phyloP scores from a whole-genome alignment of 1,140 invertebrate genomes.

The Liolophura sinensis region DNA sequence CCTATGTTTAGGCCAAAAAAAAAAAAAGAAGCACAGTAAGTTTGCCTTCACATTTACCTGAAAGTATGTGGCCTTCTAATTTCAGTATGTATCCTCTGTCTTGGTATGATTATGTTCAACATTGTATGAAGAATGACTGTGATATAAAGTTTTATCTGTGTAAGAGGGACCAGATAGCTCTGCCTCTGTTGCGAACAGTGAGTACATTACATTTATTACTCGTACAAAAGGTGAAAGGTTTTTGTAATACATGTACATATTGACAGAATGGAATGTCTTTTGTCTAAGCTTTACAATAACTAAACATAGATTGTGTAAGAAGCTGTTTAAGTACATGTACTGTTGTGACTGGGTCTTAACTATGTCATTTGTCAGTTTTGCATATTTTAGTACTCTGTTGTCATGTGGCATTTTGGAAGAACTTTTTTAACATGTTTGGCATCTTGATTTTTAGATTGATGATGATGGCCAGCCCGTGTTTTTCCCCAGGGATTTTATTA shows the following conservation, averaged over 20 bases:
- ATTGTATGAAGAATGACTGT: slow-evolving; percentile 90
- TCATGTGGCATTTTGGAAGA: not conserved
- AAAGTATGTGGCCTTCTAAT: not conserved
- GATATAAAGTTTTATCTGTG: slow-evolving; percentile 79
- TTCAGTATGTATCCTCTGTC: slow-evolving; percentile 69
- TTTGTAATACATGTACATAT: slow-evolving; percentile 5
- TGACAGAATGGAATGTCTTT: not conserved
- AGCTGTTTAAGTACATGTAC: too few relatives aligned
- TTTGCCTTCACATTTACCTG: too few relatives aligned
- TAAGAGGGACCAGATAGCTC: slow-evolving; percentile 69
- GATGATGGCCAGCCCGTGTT: slow-evolving; percentile 56
- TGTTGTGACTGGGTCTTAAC: too few relatives aligned
- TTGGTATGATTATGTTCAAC: slow-evolving; percentile 91
- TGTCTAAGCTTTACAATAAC: too few relatives aligned
- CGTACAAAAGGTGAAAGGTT: slow-evolving; percentile 8
- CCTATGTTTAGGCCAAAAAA: too few relatives aligned
- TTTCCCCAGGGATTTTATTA: slow-evolving; percentile 46
- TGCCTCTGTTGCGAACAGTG: slow-evolving; percentile 73
- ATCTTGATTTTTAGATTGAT: slow-evolving; percentile 59
- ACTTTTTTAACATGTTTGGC: too few relatives aligned
- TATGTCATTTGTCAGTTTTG: too few relatives aligned
- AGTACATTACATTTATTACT: slow-evolving; percentile 44
- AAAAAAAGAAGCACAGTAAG: too few relatives aligned
- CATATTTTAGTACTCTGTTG: not conserved
- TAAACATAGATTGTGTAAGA: too few relatives aligned